A percentile compares a stretch with the other conserved stretches of the same genome.
Evolutionary conservation across 1,140 invertebrate genomes (phyloP).

Genomic region (Zophobas atratus): DNA sequence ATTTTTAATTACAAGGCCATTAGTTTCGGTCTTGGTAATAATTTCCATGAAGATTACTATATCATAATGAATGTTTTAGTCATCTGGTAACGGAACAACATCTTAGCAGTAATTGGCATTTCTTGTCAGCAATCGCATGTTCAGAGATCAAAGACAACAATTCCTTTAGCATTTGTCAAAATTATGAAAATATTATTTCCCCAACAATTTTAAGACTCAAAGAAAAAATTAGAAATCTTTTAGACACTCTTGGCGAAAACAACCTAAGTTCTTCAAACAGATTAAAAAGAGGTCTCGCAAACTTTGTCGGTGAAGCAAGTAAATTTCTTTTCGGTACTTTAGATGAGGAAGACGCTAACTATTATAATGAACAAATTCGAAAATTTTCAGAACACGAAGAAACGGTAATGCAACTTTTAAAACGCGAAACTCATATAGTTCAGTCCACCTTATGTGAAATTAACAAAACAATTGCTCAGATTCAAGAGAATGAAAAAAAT

Average conservation of each 20-base stretch:
- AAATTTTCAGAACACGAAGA: not conserved
- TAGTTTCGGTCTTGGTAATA: not conserved
- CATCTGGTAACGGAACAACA: not conserved
- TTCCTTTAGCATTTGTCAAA: not conserved
- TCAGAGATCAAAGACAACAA: not conserved
- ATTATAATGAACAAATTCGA: not conserved
- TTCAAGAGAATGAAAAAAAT: not conserved
- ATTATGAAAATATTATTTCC: not conserved
- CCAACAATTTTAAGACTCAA: not conserved
- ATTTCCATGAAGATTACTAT: not conserved
- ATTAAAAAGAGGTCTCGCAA: not conserved
- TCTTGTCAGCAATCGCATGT: not conserved
- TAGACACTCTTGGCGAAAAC: not conserved
- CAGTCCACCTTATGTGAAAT: not conserved
- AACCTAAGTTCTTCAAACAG: not conserved
- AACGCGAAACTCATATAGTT: not conserved
- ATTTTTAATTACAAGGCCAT: not conserved
- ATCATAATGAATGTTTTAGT: not conserved
- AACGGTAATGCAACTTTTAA: not conserved
- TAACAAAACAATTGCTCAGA: not conserved
- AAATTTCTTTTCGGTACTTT: slow-evolving; percentile 3
- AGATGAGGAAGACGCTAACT: not conserved
- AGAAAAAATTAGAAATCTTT: not conserved
- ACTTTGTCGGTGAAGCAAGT: not conserved
- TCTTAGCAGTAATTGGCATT: not conserved